phyloP scores from a whole-genome alignment of 92 coral and sea anemone species.

The Paragorgia papillata region DNA sequence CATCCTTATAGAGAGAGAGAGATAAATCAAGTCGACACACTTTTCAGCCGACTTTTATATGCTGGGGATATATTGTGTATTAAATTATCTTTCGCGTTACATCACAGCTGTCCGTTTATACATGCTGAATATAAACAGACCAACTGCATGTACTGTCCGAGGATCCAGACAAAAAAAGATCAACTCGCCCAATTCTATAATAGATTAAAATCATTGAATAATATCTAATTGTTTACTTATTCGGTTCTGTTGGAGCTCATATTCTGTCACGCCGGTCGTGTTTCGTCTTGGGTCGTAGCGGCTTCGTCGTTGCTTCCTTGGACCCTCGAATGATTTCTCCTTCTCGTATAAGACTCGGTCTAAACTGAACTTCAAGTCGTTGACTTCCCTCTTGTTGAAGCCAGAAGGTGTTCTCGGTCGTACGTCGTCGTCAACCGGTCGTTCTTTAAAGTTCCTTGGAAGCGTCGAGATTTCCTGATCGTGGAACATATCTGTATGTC shows the following conservation, averaged over 20 bases:
- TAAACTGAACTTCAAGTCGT: conserved; percentile 9
- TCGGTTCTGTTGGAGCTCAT: conserved; percentile 12
- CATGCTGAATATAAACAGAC: too few species aligned
- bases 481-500: neutral
- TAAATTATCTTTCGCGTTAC: too few species aligned
- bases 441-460: neutral
- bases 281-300: conserved; percentile 38
- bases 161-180: too few species aligned
- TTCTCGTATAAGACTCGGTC: conserved; percentile 17
- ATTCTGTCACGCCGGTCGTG: conserved; percentile 35
- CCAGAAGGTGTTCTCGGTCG: neutral
- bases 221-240: conserved; percentile 28
- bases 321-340: neutral
- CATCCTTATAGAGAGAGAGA: too few species aligned
- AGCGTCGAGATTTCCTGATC: neutral
- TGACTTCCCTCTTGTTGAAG: neutral
- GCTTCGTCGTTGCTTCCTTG: conserved; percentile 6
- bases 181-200: too few species aligned
- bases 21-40: too few species aligned
- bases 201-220: too few species aligned
- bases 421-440: neutral
- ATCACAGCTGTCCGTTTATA: too few species aligned
- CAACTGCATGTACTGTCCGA: too few species aligned
- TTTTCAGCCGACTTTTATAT: too few species aligned
- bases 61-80: too few species aligned